Evolutionary conservation across 2,888 invertebrate species (phyloP).

Genomic region (Rhagophthalmus giganteus): DNA sequence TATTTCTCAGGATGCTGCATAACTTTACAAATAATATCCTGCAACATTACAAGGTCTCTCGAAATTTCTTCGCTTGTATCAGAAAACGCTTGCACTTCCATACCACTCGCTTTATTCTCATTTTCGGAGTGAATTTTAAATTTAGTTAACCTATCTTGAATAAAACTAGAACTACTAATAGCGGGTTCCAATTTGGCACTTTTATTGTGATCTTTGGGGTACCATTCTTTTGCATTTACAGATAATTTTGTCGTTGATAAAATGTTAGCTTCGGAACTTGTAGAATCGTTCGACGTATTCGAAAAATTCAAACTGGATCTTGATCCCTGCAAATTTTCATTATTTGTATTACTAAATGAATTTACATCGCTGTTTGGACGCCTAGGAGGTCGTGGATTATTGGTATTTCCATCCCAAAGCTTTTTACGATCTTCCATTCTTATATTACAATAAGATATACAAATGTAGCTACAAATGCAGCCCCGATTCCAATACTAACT

Average conservation of each 20-base stretch:
- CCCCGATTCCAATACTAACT: no score
- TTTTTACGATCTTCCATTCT: constrained; percentile 27
- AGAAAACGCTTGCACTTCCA: no score
- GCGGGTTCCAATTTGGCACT: constrained; percentile 4
- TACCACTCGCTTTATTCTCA: no score
- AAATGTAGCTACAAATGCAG: neutral
- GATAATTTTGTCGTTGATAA: constrained; percentile 51
- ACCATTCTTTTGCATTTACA: constrained; percentile 65
- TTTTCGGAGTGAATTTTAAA: constrained; percentile 7
- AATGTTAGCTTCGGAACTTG: constrained; percentile 29
- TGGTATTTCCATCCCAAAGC: constrained; percentile 28
- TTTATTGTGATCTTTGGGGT: constrained; percentile 57
- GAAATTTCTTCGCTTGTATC: no score
- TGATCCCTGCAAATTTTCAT: constrained; percentile 9
- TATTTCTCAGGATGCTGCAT: constrained; percentile 80
- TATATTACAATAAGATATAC: neutral
- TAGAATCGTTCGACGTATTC: constrained; percentile 9
- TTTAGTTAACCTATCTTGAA: constrained; percentile 30
- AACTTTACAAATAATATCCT: constrained; percentile 72
- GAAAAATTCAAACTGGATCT: constrained; percentile 6
- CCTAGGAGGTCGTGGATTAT: constrained; percentile 23
- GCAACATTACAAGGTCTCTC: constrained; percentile 54
- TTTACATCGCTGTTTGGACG: constrained; percentile 23
- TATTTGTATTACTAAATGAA: constrained; percentile 1
- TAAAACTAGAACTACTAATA: constrained; percentile 3